Conservation (phyloP, 2,888 invertebrate genomes). For the Antheraea yamamai region DNA sequence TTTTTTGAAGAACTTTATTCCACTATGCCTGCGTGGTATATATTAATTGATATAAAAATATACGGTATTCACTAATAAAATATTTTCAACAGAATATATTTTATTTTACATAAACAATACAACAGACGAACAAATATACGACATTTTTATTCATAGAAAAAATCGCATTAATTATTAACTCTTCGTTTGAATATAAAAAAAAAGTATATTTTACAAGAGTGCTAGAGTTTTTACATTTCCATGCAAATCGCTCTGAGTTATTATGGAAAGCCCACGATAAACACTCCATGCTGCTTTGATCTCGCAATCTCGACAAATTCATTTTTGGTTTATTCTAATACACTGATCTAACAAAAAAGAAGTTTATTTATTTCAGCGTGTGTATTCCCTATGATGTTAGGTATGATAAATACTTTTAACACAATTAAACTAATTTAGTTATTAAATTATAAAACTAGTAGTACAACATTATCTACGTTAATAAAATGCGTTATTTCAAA, state of each 20-base stretch:
- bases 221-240: constrained; percentile 74
- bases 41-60: too few species aligned
- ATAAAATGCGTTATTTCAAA: too few species aligned
- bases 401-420: neutral
- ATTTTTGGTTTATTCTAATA: constrained; percentile 43
- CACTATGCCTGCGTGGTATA: too few species aligned
- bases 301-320: constrained; percentile 44
- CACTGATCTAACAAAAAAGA: constrained; percentile 18
- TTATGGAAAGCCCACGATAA: constrained; percentile 60
- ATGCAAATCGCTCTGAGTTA: constrained; percentile 62
- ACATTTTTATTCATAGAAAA: constrained; percentile 48
- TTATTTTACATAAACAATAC: neutral
- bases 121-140: neutral
- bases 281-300: constrained; percentile 57
- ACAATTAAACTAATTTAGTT: too few species aligned
- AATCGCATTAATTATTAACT: constrained; percentile 54
- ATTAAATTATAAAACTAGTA: too few species aligned
- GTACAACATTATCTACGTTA: too few species aligned
- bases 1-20: too few species aligned
- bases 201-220: constrained; percentile 65
- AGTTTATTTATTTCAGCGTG: neutral
- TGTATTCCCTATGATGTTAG: neutral
- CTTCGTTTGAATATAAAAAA: constrained; percentile 50
- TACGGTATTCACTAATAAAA: too few species aligned
- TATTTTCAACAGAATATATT: neutral